A percentile compares a stretch with the other conserved stretches of the same genome.
phyloP scores from a whole-genome alignment of 2,888 invertebrate genomes.

The Pyrgus malvae region DNA sequence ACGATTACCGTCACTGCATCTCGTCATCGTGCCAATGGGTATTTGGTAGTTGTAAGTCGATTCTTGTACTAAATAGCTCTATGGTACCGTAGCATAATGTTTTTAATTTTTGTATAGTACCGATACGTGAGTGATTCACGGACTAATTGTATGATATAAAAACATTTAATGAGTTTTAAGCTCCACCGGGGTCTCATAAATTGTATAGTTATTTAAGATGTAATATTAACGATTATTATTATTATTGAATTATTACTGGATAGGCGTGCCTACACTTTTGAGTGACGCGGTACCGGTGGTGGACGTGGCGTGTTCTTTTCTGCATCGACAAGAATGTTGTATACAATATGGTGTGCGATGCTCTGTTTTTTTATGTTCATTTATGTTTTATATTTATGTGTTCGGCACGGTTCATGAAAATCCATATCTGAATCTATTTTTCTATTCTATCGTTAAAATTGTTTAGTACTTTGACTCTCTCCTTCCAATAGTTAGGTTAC shows the following conservation, averaged over 20 bases:
- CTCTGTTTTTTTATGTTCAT: constrained; percentile 29
- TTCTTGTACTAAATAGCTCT: constrained; percentile 77
- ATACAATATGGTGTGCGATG: constrained; percentile 22
- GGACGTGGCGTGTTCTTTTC: constrained; percentile 10
- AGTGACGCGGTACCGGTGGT: constrained; percentile 2
- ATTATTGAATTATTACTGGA: constrained; percentile 39
- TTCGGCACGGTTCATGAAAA: constrained; percentile 40
- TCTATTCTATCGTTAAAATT: neutral
- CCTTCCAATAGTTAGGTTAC: no score
- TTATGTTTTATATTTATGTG: constrained; percentile 35
- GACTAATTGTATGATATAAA: constrained; percentile 69
- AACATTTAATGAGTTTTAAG: constrained; percentile 64
- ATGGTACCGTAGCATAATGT: constrained; percentile 77
- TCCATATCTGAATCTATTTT: constrained; percentile 12
- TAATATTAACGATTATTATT: constrained; percentile 59
- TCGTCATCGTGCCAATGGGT: constrained; percentile 59
- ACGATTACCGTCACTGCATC: constrained; percentile 62
- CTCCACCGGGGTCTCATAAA: constrained; percentile 56
- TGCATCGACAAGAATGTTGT: constrained; percentile 7
- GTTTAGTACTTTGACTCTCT: no score
- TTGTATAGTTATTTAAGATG: constrained; percentile 74
- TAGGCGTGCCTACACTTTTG: constrained; percentile 21
- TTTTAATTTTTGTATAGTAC: constrained; percentile 82
- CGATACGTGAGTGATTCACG: constrained; percentile 55
- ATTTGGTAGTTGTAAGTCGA: constrained; percentile 72